Evolutionary conservation across 2,797 vertebrate genomes (phyloP).

Genomic region (Halcyon smyrnensis): DNA sequence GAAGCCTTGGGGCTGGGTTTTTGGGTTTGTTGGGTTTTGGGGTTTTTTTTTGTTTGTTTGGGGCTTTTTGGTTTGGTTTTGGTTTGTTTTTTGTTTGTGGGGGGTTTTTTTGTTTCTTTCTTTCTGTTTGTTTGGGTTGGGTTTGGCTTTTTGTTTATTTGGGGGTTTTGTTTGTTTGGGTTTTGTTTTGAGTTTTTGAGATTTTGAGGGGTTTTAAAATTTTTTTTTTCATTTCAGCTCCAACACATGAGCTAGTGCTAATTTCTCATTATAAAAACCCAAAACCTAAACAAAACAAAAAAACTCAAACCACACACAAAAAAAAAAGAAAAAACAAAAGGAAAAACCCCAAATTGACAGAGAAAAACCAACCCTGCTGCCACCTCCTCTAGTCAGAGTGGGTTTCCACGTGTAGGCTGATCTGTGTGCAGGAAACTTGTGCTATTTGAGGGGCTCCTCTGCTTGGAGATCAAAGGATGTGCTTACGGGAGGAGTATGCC

Average conservation of each 20-base stretch:
- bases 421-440: rapidly evolving
- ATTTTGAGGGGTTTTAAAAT: neutral
- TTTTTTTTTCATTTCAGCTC: conserved; percentile 25
- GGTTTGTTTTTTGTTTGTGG: too few species aligned
- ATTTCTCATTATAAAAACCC: conserved; percentile 47
- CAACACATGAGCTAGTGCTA: conserved; percentile 46
- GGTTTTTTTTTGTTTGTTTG: too few species aligned
- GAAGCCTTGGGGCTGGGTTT: conserved; percentile 34
- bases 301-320: neutral
- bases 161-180: too few species aligned
- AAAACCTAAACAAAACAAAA: conserved; percentile 50
- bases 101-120: too few species aligned
- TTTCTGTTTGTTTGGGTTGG: too few species aligned
- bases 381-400: neutral
- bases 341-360: conserved; percentile 53
- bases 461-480: neutral
- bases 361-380: neutral
- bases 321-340: conserved; percentile 57
- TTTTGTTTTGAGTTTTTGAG: too few species aligned
- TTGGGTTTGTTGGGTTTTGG: neutral
- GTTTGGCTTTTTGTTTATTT: too few species aligned
- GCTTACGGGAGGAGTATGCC: rapidly evolving
- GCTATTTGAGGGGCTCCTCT: neutral
- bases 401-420: neutral
- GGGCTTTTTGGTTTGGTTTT: too few species aligned